Base-by-base conservation (phyloP, 2,113 vertebrate species). In the Silurus asotus region DNA sequence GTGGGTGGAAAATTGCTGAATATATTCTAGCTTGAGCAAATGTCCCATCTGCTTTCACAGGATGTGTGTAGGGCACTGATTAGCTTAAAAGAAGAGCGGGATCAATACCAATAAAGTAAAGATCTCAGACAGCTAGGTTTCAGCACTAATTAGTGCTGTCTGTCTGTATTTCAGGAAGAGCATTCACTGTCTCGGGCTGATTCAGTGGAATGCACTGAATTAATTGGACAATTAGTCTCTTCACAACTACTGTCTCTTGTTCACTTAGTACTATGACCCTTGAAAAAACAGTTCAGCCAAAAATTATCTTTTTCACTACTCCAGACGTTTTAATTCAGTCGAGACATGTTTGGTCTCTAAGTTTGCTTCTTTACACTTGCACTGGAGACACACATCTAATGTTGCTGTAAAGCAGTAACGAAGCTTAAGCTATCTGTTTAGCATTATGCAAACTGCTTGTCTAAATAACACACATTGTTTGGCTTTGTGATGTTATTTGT, bases 51-150 rank as follows among this genome's bases (percentile, higher is more conserved):
- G 8, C 62, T 11, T 69, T 51, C 23, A n/a, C 56, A 65, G 65
- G 37, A 48, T 70, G 81, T 25, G 61, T 88, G 81, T 81, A 48
- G 65, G 56, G 56, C n/a, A 48, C 85, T 86, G 86, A 86, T 86
- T 81, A 75, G 82, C 90, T 87, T 87, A 87, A 72, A 84, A 77
- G 49, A 70, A 62, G 14, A 25, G 84, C 13, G 51, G 28, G 67
- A 90, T 88, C 90, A 85, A 88, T 89, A 62, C 23, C 76, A 83
- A 85, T 87, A 81, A 77, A 67, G 74, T 45, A 78, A 83, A 83
- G 74, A 88, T 81, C 72, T 76, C 51, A 15, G 61, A n/a, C 25
- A 80, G 80, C 74, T 67, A 70, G 25, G 48, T 61, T 53, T 72
- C 77, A 62, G 61, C 65, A 62, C 79, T 83, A 86, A 87, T 87